phyloP scores from a whole-genome alignment of 2,797 vertebrate species.

The Acanthurus leucopareius region DNA sequence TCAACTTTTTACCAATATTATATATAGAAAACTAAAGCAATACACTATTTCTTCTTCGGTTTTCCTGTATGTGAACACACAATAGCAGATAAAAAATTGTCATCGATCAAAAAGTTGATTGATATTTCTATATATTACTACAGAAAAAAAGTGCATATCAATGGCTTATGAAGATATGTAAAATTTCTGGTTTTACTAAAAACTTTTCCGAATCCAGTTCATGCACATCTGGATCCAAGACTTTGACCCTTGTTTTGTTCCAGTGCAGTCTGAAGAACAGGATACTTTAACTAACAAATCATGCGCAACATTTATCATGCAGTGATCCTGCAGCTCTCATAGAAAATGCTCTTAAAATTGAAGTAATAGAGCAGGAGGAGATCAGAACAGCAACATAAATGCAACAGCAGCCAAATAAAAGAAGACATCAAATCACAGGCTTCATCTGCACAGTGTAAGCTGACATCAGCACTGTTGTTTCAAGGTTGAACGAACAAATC shows the following conservation, averaged over 20 bases:
- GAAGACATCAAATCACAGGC: conserved; percentile 10
- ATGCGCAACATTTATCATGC: background rate
- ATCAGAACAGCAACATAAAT: conserved; percentile 1
- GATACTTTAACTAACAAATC: background rate
- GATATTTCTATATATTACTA: background rate
- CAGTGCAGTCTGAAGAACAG: background rate
- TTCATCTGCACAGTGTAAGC: conserved; percentile 32
- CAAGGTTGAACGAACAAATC: conserved; percentile 35
- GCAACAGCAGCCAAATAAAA: conserved; percentile 19
- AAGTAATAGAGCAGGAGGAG: background rate
- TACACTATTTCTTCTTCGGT: too few species aligned
- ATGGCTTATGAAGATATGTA: background rate
- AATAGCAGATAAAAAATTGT: too few species aligned
- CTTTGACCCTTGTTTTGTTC: background rate
- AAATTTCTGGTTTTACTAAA: background rate
- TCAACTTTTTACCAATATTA: background rate
- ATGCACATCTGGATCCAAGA: background rate
- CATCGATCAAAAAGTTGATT: too few species aligned
- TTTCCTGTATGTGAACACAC: too few species aligned
- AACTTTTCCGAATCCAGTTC: too few species aligned
- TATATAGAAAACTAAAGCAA: too few species aligned
- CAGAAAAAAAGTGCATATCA: background rate
- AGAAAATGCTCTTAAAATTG: background rate
- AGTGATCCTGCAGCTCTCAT: background rate
- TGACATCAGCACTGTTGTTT: conserved; percentile 36